A percentile compares a stretch with the other conserved stretches of the same genome.
These are phyloP conservation scores for Dynastes maya DNA, from an alignment of 2,888 invertebrate species.

Conservation along the genomic window DNA sequence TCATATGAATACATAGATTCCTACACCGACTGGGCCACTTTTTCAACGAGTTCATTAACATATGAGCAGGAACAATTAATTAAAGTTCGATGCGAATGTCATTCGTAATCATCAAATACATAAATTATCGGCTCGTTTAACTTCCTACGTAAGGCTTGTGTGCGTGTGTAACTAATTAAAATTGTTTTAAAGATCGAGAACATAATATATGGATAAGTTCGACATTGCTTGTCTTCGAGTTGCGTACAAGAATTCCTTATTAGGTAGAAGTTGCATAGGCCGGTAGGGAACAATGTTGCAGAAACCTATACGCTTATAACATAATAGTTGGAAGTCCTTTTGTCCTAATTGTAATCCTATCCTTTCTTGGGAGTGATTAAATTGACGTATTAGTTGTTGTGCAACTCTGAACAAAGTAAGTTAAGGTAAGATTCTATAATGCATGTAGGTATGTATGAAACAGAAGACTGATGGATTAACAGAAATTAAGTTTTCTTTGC, in stretches of 20 bases:
- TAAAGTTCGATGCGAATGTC: constrained; percentile 21
- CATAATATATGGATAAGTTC: constrained; percentile 7
- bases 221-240: background rate
- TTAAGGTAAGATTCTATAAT: too few relatives aligned
- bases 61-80: constrained; percentile 31
- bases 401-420: too few relatives aligned
- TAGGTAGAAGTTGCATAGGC: background rate
- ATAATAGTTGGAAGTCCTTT: background rate
- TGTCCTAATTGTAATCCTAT: background rate
- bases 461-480: too few relatives aligned
- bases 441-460: too few relatives aligned
- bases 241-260: background rate
- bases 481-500: too few relatives aligned
- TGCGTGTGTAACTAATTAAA: constrained; percentile 7
- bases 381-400: too few relatives aligned
- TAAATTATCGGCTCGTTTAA: constrained; percentile 25
- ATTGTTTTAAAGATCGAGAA: constrained; percentile 6
- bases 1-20: too few relatives aligned
- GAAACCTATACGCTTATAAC: background rate
- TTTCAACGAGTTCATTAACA: constrained; percentile 27
- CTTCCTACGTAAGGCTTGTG: background rate
- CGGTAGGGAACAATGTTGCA: background rate
- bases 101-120: constrained; percentile 25
- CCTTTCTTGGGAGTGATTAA: too few relatives aligned
- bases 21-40: background rate